Conservation (phyloP, 1,140 invertebrate genomes). For the Zophobas atratus region DNA sequence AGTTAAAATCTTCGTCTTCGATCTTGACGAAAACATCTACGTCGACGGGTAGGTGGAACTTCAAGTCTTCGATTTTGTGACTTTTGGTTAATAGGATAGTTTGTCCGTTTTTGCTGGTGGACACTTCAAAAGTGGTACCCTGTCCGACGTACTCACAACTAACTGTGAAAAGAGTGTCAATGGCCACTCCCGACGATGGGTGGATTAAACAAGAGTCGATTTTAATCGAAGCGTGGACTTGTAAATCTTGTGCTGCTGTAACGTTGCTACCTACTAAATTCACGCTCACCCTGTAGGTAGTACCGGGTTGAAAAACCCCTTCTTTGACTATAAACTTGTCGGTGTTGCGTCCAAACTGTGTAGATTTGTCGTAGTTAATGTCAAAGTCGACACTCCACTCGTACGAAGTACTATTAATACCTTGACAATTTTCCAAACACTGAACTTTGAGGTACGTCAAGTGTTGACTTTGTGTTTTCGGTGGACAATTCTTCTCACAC, state of each 20-base stretch:
- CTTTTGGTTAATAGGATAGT: conserved; percentile 1
- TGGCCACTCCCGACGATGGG: neutral
- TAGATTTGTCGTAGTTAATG: conserved; percentile 5
- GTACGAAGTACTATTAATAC: conserved; percentile 2
- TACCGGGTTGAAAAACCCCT: conserved; percentile 15
- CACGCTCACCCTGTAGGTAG: neutral
- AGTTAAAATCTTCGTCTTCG: neutral
- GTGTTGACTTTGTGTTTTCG: neutral
- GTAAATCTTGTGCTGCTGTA: neutral
- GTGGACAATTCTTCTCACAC: conserved; percentile 35
- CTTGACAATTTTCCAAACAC: conserved; percentile 17
- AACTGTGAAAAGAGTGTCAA: conserved; percentile 22
- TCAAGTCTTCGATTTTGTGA: conserved; percentile 6
- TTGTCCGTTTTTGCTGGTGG: conserved; percentile 3
- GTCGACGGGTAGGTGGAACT: conserved; percentile 11
- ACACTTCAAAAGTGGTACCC: neutral
- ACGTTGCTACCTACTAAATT: neutral
- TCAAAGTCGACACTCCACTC: conserved; percentile 10
- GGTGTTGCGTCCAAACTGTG: conserved; percentile 25
- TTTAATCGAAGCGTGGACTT: neutral
- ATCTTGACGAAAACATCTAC: conserved; percentile 14
- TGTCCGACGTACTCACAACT: conserved; percentile 3
- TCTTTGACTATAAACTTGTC: conserved; percentile 32
- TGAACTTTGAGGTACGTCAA: conserved; percentile 5
- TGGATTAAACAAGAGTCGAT: conserved; percentile 16